Evolutionary conservation across 2,888 invertebrate species (phyloP), one percentile per base, ranked within the genome.

Genomic region (Sinelater perroti): DNA sequence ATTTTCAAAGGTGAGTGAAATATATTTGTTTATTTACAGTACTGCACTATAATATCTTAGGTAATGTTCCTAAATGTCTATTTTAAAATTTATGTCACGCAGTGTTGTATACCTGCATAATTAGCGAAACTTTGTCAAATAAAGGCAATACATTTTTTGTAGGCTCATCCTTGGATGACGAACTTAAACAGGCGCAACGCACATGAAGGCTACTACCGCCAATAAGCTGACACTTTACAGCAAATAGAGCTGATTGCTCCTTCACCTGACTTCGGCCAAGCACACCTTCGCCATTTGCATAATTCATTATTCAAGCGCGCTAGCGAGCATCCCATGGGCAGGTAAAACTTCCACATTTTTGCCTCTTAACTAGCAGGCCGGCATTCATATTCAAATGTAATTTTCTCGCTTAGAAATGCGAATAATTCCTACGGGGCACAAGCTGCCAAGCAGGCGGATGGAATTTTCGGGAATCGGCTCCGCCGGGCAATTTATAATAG

Each of bases 221-320:
- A n/a, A n/a, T n/a, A n/a, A n/a, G 7, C 4, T 24, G 7, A 24
- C 7, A 4, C 4, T 24, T 24, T 24, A 6, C 7, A 24, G 24
- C 24, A 24, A 24, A 6, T 24, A 7, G 7, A 26, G 10, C 28
- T 8, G 10, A 26, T 26, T 26, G 6, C 8, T 26, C 10, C 28
- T 26, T 26, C 2, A 26, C 5, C 10, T 3, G 7, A 33, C 33
- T 33, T 33, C 17, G 8, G 17, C 7, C 11, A 13, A 33, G 33
- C 33, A 33, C 33, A 13, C 33, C 33, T 33, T 33, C n/a, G 17
- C 7, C 4, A 33, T 33, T 33, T 11, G 33, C 33, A 33, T 33
- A 33, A 16, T 33, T 33, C 13, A 33, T 33, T 33, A 33, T 33
- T 6, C 13, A 33, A n/a, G 8, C 3, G 7, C 7, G 17, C 14